Evolutionary conservation across 1,140 invertebrate genomes (phyloP).

Genomic region (Trachymyrmex septentrionalis): DNA sequence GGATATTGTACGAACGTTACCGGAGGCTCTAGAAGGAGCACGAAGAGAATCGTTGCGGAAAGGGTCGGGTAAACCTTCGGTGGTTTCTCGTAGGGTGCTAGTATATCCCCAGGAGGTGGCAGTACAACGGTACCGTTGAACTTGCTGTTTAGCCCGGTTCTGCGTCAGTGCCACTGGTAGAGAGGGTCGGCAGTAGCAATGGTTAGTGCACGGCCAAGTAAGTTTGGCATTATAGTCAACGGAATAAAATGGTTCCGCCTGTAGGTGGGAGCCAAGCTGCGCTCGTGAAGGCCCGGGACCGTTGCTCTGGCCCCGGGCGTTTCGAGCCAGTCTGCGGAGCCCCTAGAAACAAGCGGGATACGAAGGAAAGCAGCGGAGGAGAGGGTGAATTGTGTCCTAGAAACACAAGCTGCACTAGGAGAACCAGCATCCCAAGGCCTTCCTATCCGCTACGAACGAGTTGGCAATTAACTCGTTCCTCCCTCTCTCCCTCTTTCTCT

Average conservation of each 20-base stretch:
- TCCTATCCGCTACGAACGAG: slow-evolving; percentile 71
- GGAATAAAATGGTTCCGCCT: slow-evolving; percentile 80
- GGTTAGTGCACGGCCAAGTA: slow-evolving; percentile 78
- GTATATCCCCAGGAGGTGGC: slow-evolving; percentile 67
- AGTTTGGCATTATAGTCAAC: slow-evolving; percentile 82
- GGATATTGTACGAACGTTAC: slow-evolving; percentile 12
- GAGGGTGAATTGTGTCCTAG: slow-evolving; percentile 70
- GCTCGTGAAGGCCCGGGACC: slow-evolving; percentile 72
- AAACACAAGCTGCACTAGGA: slow-evolving; percentile 75
- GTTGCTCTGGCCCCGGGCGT: slow-evolving; percentile 77
- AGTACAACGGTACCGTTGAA: slow-evolving; percentile 75
- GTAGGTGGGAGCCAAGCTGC: slow-evolving; percentile 75
- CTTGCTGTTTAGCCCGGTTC: slow-evolving; percentile 79
- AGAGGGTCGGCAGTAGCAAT: slow-evolving; percentile 66
- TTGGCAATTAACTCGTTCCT: slow-evolving; percentile 75
- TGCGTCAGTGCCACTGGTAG: slow-evolving; percentile 66
- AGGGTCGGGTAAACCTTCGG: slow-evolving; percentile 69
- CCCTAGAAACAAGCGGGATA: slow-evolving; percentile 73
- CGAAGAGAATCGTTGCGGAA: slow-evolving; percentile 62
- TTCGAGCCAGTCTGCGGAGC: slow-evolving; percentile 72
- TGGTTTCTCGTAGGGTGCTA: slow-evolving; percentile 65
- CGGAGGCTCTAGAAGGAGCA: slow-evolving; percentile 54
- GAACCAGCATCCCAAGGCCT: slow-evolving; percentile 73
- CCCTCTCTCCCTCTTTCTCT: slow-evolving; percentile 31
- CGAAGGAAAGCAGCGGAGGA: slow-evolving; percentile 66